These are phyloP conservation scores for Epirrhoe alternata DNA, from an alignment of 2,888 invertebrate species.

Conservation along the genomic window DNA sequence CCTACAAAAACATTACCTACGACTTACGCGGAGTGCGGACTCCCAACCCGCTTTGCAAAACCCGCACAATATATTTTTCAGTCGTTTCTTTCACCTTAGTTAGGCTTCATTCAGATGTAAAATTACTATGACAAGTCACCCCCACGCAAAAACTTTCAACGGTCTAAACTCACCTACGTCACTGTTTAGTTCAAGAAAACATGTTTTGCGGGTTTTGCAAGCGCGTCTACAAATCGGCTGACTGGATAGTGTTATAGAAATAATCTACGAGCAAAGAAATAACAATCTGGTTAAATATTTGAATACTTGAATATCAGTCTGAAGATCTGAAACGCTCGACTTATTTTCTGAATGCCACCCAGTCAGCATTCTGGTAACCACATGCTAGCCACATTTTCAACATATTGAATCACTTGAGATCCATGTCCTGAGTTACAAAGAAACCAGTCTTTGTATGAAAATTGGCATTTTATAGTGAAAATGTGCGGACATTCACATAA, in stretches of 20 bases:
- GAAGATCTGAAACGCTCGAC: conserved; percentile 1
- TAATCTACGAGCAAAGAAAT: background rate
- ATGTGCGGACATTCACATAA: conserved; percentile 3
- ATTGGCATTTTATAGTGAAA: conserved; percentile 16
- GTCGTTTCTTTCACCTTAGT: background rate
- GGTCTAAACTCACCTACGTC: background rate
- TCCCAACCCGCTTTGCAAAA: conserved; percentile 16
- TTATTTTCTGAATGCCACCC: background rate
- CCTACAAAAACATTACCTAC: conserved; percentile 65
- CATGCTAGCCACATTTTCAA: background rate
- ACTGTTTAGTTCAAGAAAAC: background rate
- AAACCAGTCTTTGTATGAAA: conserved; percentile 20
- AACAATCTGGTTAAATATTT: background rate
- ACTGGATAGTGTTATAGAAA: conserved; percentile 3
- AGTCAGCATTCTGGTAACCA: conserved; percentile 3
- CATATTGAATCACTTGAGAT: conserved; percentile 2
- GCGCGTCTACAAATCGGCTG: conserved; percentile 2
- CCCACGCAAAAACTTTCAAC: background rate
- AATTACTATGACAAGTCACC: no score
- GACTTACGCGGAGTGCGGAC: conserved; percentile 39
- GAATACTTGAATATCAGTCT: conserved; percentile 6
- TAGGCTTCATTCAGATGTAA: background rate
- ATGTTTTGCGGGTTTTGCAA: conserved; percentile 5
- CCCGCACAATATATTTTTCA: background rate
- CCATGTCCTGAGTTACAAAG: conserved; percentile 15